These are phyloP conservation scores for Nycticryphes semicollaris DNA, from an alignment of 2,113 vertebrate genomes.

Conservation along the genomic window DNA sequence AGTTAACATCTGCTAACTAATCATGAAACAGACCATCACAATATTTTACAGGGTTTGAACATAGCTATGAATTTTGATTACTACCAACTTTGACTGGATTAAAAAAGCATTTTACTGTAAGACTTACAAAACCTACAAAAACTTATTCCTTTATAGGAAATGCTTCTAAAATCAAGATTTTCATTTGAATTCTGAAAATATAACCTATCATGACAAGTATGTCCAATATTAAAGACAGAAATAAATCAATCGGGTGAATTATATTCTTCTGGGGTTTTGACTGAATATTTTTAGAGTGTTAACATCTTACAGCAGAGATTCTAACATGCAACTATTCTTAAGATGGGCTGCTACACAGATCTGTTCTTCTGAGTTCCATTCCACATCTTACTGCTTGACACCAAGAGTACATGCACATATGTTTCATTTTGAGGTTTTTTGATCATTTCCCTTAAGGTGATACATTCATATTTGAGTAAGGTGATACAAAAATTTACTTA, in stretches of 20 bases:
- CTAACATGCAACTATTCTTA: neutral
- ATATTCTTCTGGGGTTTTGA: neutral
- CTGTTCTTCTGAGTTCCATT: neutral
- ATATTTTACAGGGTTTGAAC: slow-evolving; percentile 47
- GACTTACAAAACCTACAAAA: neutral
- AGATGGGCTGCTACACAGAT: neutral
- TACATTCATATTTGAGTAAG: neutral
- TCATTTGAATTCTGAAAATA: neutral
- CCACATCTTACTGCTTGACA: neutral
- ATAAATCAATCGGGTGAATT: neutral
- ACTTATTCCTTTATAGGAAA: neutral
- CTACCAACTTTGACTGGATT: slow-evolving; percentile 44
- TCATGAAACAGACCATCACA: slow-evolving; percentile 53
- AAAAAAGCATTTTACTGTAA: neutral
- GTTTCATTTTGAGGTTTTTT: neutral
- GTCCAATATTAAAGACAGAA: neutral
- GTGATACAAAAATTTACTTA: neutral
- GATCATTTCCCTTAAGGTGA: neutral
- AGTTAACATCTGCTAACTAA: slow-evolving; percentile 70
- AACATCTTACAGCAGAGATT: neutral
- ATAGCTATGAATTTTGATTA: slow-evolving; percentile 62
- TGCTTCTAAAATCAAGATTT: neutral
- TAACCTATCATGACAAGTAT: neutral
- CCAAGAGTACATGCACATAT: neutral
- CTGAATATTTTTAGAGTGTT: neutral